phyloP scores from a whole-genome alignment of 2,888 invertebrate species.

The Diplolepis rosae region DNA sequence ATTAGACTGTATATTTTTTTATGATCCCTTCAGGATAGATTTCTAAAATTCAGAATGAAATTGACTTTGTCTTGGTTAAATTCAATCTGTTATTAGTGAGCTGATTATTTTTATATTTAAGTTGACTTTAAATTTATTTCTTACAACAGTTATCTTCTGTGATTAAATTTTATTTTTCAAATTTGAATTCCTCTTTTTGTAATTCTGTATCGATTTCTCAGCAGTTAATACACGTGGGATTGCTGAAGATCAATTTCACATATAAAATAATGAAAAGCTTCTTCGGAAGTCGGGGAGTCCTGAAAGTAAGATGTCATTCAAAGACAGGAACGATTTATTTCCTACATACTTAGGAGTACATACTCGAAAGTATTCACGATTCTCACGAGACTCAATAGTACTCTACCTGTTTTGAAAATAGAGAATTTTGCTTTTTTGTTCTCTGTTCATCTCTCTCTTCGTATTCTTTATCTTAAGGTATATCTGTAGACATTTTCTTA shows the following conservation, averaged over 20 bases:
- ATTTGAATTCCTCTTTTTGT: too few relatives aligned
- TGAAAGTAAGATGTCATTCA: constrained; percentile 12
- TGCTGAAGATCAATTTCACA: not conserved
- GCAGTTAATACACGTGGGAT: too few relatives aligned
- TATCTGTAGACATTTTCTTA: constrained; percentile 23
- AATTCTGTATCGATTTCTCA: too few relatives aligned
- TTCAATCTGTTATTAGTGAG: too few relatives aligned
- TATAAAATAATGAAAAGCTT: not conserved
- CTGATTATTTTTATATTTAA: too few relatives aligned
- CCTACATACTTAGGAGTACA: constrained; percentile 16
- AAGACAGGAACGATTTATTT: constrained; percentile 24
- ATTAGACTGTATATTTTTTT: not conserved
- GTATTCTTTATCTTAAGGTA: constrained; percentile 20
- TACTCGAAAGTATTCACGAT: constrained; percentile 22
- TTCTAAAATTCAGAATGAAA: not conserved
- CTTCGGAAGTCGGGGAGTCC: not conserved
- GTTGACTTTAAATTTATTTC: too few relatives aligned
- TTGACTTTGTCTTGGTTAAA: not conserved
- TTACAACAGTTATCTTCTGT: too few relatives aligned
- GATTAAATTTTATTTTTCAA: too few relatives aligned
- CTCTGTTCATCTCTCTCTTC: constrained; percentile 25
- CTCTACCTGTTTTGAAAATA: not conserved
- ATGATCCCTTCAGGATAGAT: not conserved
- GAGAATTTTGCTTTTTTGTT: constrained; percentile 1
- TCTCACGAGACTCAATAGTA: constrained; percentile 28